Evolutionary conservation across 2,888 invertebrate species (phyloP).

Genomic region (Syritta pipiens): DNA sequence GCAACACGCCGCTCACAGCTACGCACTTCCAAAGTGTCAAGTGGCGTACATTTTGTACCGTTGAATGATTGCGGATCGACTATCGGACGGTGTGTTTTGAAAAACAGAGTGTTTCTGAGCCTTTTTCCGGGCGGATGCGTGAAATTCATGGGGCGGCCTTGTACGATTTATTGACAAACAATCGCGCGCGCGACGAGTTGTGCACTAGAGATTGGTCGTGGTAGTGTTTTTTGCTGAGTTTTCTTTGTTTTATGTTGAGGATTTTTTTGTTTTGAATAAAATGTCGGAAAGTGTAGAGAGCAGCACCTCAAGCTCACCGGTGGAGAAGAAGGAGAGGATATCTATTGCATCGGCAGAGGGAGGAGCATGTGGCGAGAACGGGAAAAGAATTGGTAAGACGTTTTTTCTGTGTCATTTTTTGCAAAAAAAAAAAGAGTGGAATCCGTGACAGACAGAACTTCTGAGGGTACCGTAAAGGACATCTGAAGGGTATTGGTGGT

Average conservation of each 20-base stretch:
- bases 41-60: constrained; percentile 31
- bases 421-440: constrained; percentile 11
- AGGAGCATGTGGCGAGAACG: constrained; percentile 1
- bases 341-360: background rate
- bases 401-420: too few species aligned
- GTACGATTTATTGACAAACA: constrained; percentile 42
- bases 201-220: background rate
- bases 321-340: constrained; percentile 30
- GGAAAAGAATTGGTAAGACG: constrained; percentile 39
- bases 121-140: background rate
- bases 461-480: constrained; percentile 45
- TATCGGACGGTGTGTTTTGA: constrained; percentile 8
- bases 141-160: constrained; percentile 34
- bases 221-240: constrained; percentile 18
- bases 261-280: constrained; percentile 18
- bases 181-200: constrained; percentile 21
- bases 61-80: constrained; percentile 32
- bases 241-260: constrained; percentile 3
- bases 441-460: background rate
- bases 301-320: constrained; percentile 35
- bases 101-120: constrained; percentile 25
- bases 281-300: constrained; percentile 47
- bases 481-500: constrained; percentile 58
- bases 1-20: constrained; percentile 5
- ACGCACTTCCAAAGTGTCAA: constrained; percentile 48